phyloP scores from a whole-genome alignment of 2,888 invertebrate species.

The Dastarcus helophoroides region DNA sequence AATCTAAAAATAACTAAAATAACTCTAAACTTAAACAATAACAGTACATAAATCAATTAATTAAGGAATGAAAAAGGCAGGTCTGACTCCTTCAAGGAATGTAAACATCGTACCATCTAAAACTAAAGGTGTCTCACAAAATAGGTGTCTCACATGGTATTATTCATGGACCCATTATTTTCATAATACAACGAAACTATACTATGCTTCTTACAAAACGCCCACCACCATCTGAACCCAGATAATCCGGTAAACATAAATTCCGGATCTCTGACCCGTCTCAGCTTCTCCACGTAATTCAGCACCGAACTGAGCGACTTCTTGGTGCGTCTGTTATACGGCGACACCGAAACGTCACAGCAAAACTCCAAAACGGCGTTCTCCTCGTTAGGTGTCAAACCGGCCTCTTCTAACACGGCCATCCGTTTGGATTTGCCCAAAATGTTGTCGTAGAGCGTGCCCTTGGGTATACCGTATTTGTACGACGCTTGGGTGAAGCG shows the following conservation, averaged over 20 bases:
- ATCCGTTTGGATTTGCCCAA: constrained; percentile 65
- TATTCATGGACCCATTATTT: constrained; percentile 17
- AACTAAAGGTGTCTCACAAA: no score
- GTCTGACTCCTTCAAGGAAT: no score
- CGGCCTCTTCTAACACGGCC: constrained; percentile 61
- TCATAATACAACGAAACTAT: constrained; percentile 54
- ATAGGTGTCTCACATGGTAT: constrained; percentile 5
- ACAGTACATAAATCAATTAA: no score
- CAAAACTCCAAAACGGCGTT: constrained; percentile 57
- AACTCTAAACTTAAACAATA: no score
- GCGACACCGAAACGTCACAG: constrained; percentile 57
- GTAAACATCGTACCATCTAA: no score
- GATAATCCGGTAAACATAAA: constrained; percentile 59
- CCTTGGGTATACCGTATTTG: constrained; percentile 62
- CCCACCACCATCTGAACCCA: constrained; percentile 74
- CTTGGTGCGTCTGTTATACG: constrained; percentile 61
- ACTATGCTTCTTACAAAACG: constrained; percentile 67
- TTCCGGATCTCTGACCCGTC: constrained; percentile 47
- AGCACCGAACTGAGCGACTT: constrained; percentile 53
- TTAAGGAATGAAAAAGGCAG: no score
- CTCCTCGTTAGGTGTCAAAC: constrained; percentile 49
- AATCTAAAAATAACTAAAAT: no score
- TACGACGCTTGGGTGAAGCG: constrained; percentile 65
- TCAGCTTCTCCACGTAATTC: constrained; percentile 53
- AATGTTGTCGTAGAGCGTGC: constrained; percentile 67